Evolutionary conservation across 2,888 invertebrate genomes (phyloP).

Genomic region (Eledone cirrhosa): DNA sequence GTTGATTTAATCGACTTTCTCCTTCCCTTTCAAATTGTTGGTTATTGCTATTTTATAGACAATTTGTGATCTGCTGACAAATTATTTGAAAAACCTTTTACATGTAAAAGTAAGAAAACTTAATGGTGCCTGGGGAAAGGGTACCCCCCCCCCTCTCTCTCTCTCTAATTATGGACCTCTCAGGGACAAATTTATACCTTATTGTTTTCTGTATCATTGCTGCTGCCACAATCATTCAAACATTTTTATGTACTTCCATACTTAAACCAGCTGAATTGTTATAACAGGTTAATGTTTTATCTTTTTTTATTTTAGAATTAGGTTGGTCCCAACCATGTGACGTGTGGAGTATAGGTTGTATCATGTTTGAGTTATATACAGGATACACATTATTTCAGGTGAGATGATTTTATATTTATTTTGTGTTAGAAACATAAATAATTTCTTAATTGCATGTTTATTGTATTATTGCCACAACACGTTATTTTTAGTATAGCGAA

Average conservation of each 20-base stretch:
- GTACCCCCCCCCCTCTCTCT: neutral
- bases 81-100: neutral
- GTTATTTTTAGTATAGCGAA: too few species aligned
- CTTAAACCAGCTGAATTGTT: too few species aligned
- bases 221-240: too few species aligned
- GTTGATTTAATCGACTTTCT: neutral
- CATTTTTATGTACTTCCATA: too few species aligned
- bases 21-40: too few species aligned
- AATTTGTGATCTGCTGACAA: too few species aligned
- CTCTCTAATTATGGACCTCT: neutral
- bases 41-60: too few species aligned
- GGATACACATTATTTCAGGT: slow-evolving; percentile 94
- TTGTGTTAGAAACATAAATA: neutral
- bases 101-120: neutral
- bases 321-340: slow-evolving; percentile 99
- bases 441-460: neutral
- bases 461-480: too few species aligned
- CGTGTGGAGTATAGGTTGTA: slow-evolving; percentile 99
- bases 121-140: neutral
- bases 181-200: neutral
- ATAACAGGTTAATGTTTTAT: slow-evolving; percentile 1
- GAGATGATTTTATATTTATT: slow-evolving; percentile 27
- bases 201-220: neutral
- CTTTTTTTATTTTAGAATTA: slow-evolving; percentile 76
- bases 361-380: slow-evolving; percentile 97